phyloP scores from a whole-genome alignment of 2,888 invertebrate genomes.

The Physocephala rufipes region DNA sequence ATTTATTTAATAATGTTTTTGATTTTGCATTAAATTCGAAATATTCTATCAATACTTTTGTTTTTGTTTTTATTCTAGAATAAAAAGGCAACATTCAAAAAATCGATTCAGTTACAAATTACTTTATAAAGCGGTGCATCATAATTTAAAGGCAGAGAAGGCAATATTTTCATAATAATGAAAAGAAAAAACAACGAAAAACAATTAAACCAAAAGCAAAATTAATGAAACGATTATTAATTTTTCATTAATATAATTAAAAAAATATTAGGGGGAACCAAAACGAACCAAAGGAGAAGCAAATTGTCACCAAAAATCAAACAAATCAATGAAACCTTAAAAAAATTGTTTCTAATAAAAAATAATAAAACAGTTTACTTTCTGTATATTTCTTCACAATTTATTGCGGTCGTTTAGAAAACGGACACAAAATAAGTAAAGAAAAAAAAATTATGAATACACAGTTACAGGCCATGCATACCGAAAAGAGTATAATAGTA shows the following conservation, averaged over 20 bases:
- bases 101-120: slow-evolving; percentile 34
- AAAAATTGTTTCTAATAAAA: slow-evolving; percentile 11
- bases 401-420: slow-evolving; percentile 33
- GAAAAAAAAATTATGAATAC: slow-evolving; percentile 22
- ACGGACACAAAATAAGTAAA: slow-evolving; percentile 33
- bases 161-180: not conserved
- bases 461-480: slow-evolving; percentile 31
- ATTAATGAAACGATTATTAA: slow-evolving; percentile 7
- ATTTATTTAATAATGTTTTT: slow-evolving; percentile 17
- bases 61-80: slow-evolving; percentile 20
- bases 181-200: slow-evolving; percentile 5
- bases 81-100: slow-evolving; percentile 36
- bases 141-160: slow-evolving; percentile 19
- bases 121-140: slow-evolving; percentile 25
- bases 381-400: slow-evolving; percentile 29
- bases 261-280: slow-evolving; percentile 1
- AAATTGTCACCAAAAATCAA: not conserved
- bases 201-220: not conserved
- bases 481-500: slow-evolving; percentile 33
- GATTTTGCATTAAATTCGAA: slow-evolving; percentile 25
- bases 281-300: slow-evolving; percentile 2
- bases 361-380: slow-evolving; percentile 25
- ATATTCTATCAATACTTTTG: slow-evolving; percentile 22
- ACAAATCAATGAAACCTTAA: slow-evolving; percentile 19
- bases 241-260: slow-evolving; percentile 19